Evolutionary conservation across 2,797 vertebrate species (phyloP).

Genomic region (Chromobotia macracanthus): DNA sequence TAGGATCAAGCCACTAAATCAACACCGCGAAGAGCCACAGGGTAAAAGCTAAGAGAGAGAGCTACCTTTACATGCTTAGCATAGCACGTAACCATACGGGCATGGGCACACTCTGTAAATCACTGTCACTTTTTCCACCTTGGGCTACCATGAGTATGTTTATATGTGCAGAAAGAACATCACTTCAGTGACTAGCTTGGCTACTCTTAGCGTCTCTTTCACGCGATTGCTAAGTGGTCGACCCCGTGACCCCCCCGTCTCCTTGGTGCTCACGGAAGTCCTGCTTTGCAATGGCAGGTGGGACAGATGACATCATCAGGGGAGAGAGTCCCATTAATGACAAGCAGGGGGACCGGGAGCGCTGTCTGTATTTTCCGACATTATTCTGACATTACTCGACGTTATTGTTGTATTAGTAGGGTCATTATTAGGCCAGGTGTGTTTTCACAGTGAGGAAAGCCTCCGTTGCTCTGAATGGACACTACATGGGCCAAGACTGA

Average conservation of each 20-base stretch:
- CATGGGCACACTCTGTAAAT: conserved; percentile 5
- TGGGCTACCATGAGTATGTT: conserved; percentile 37
- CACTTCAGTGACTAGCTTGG: conserved; percentile 6
- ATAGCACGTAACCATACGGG: conserved; percentile 30
- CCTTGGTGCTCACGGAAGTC: conserved; percentile 37
- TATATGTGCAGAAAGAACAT: conserved; percentile 32
- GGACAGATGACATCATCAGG: background rate
- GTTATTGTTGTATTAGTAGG: conserved; percentile 54
- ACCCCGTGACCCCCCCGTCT: conserved; percentile 46
- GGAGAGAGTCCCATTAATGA: conserved; percentile 56
- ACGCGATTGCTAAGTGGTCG: conserved; percentile 29
- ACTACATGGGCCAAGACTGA: conserved; percentile 35
- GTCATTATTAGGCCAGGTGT: conserved; percentile 77
- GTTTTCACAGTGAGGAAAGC: conserved; percentile 75
- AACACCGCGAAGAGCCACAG: conserved; percentile 47
- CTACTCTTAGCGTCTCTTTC: conserved; percentile 40
- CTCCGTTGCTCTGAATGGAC: conserved; percentile 52
- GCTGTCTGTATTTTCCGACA: conserved; percentile 62
- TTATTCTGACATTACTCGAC: conserved; percentile 61
- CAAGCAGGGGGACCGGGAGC: conserved; percentile 48
- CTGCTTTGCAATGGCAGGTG: conserved; percentile 46
- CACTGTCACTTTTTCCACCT: conserved; percentile 39
- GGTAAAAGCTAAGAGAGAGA: conserved; percentile 24
- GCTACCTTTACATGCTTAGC: conserved; percentile 22
- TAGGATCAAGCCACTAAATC: conserved; percentile 58